Conservation (phyloP, 2,888 invertebrate genomes). For the Gerris lacustris region DNA sequence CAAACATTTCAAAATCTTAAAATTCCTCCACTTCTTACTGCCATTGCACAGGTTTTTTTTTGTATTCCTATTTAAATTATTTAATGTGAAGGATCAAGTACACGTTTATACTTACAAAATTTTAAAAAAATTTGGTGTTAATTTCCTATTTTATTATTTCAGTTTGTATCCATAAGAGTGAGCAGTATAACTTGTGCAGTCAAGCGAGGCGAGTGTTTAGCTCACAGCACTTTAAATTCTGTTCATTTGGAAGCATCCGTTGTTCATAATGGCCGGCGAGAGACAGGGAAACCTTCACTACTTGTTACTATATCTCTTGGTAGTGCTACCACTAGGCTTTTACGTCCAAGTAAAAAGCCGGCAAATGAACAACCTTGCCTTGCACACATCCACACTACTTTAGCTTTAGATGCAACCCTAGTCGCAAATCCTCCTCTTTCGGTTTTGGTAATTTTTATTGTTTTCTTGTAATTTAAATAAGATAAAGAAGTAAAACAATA, state of each 20-base stretch:
- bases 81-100: too few species aligned
- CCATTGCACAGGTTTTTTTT: constrained; percentile 61
- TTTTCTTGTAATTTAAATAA: too few species aligned
- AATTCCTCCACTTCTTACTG: constrained; percentile 64
- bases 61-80: background rate
- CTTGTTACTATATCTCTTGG: constrained; percentile 60
- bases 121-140: too few species aligned
- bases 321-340: constrained; percentile 47
- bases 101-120: too few species aligned
- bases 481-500: background rate
- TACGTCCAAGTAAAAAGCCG: constrained; percentile 40
- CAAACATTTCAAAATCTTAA: constrained; percentile 42
- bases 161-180: constrained; percentile 78
- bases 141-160: constrained; percentile 28
- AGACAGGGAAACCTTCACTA: constrained; percentile 38
- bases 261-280: constrained; percentile 48
- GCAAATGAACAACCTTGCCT: constrained; percentile 48
- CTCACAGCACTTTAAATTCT: constrained; percentile 58
- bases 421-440: constrained; percentile 74
- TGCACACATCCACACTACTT: constrained; percentile 28
- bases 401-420: constrained; percentile 62
- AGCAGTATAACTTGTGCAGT: constrained; percentile 54
- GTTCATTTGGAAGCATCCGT: constrained; percentile 56
- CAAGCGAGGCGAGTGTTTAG: constrained; percentile 55
- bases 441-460: constrained; percentile 51